Percentiles rank a stretch among this genome's conserved stretches.
These are phyloP conservation scores for Cephus rjabovi DNA, from an alignment of 2,888 invertebrate species.

Conservation along the genomic window DNA sequence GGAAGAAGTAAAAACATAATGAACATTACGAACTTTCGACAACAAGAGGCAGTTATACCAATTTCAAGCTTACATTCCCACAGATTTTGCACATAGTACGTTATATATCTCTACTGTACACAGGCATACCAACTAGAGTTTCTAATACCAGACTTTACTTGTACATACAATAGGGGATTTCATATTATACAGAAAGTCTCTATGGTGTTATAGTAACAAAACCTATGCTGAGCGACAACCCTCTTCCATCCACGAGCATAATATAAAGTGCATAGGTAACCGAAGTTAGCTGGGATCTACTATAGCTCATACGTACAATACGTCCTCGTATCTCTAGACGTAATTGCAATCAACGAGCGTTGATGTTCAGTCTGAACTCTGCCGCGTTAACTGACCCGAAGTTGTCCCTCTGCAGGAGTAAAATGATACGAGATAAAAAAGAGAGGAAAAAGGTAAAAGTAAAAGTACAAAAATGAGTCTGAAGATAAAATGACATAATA, in stretches of 20 bases:
- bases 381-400: neutral
- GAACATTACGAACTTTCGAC: neutral
- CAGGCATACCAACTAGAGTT: neutral
- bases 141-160: neutral
- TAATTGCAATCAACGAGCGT: neutral
- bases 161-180: neutral
- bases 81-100: neutral
- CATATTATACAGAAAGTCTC: neutral
- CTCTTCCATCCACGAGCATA: neutral
- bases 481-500: too few relatives aligned
- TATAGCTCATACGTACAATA: neutral
- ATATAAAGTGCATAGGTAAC: neutral
- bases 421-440: neutral
- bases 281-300: neutral
- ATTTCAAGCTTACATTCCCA: neutral
- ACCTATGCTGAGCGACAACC: neutral
- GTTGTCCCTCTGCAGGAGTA: neutral
- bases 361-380: neutral
- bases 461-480: too few relatives aligned
- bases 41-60: neutral
- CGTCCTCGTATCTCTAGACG: neutral
- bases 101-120: neutral
- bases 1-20: neutral
- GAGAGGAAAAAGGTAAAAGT: too few relatives aligned
- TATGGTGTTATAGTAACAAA: neutral